phyloP scores from a whole-genome alignment of 1,140 invertebrate species.

The Euura lappo region DNA sequence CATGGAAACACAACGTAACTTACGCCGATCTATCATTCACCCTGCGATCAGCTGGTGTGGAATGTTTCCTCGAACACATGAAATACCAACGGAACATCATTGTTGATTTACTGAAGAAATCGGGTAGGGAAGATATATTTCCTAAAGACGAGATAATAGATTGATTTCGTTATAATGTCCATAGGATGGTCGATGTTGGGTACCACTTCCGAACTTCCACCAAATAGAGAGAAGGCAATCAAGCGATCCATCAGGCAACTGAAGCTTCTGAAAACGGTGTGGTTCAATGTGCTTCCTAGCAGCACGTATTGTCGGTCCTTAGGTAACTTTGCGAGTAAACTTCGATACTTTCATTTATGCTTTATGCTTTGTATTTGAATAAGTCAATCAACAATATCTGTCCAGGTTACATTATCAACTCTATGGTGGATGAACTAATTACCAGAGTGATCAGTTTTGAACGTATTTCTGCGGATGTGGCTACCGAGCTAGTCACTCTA shows the following conservation, averaged over 20 bases:
- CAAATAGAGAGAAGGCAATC: constrained; percentile 73
- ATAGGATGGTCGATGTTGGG: constrained; percentile 67
- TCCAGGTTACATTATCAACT: constrained; percentile 66
- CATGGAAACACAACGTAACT: constrained; percentile 58
- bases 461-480: constrained; percentile 71
- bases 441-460: constrained; percentile 65
- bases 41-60: constrained; percentile 70
- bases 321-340: constrained; percentile 44
- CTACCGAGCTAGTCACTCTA: constrained; percentile 63
- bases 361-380: too few relatives aligned
- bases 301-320: constrained; percentile 72
- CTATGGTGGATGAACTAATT: constrained; percentile 68
- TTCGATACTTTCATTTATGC: constrained; percentile 19
- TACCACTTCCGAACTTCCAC: constrained; percentile 61
- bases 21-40: constrained; percentile 64
- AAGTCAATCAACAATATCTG: constrained; percentile 16
- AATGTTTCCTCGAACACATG: constrained; percentile 76
- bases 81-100: constrained; percentile 75
- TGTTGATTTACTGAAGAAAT: constrained; percentile 73
- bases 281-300: constrained; percentile 76
- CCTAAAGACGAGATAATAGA: neutral
- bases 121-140: constrained; percentile 61
- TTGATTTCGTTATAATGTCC: constrained; percentile 20
- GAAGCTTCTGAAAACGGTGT: constrained; percentile 84
- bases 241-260: constrained; percentile 85